phyloP scores from a whole-genome alignment of 2,113 vertebrate genomes.

The Cranoglanis bouderius region DNA sequence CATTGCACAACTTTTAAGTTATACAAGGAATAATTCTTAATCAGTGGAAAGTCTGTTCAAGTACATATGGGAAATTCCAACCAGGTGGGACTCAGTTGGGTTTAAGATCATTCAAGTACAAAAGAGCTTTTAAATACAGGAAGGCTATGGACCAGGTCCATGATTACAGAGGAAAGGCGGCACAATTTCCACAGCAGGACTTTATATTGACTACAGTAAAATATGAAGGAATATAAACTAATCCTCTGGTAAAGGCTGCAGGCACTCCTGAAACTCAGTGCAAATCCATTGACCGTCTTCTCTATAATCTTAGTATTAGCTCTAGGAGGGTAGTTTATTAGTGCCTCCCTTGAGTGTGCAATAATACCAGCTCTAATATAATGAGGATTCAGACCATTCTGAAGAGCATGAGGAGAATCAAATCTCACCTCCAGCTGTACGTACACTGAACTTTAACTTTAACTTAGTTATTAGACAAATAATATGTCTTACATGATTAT shows the following conservation, averaged over 20 bases:
- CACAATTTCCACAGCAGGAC: slow-evolving; percentile 33
- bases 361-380: slow-evolving; percentile 36
- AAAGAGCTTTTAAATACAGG: slow-evolving; percentile 43
- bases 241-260: slow-evolving; percentile 44
- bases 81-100: background rate
- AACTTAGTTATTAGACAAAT: background rate
- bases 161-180: slow-evolving; percentile 32
- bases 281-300: slow-evolving; percentile 42
- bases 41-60: slow-evolving; percentile 5
- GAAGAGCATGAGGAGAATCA: slow-evolving; percentile 4
- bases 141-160: slow-evolving; percentile 16
- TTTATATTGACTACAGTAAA: slow-evolving; percentile 50
- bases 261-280: slow-evolving; percentile 38
- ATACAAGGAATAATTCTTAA: background rate
- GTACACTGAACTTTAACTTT: background rate
- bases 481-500: background rate
- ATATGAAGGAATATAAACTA: slow-evolving; percentile 46
- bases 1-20: background rate
- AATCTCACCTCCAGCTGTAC: background rate
- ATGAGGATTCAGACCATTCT: slow-evolving; percentile 15
- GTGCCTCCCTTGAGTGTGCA: slow-evolving; percentile 31
- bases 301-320: slow-evolving; percentile 50
- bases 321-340: slow-evolving; percentile 47
- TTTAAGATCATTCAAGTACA: slow-evolving; percentile 37
- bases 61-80: slow-evolving; percentile 26